These are phyloP conservation scores for Hypomesus transpacificus DNA, from an alignment of 2,113 vertebrate genomes.

Conservation along the genomic window DNA sequence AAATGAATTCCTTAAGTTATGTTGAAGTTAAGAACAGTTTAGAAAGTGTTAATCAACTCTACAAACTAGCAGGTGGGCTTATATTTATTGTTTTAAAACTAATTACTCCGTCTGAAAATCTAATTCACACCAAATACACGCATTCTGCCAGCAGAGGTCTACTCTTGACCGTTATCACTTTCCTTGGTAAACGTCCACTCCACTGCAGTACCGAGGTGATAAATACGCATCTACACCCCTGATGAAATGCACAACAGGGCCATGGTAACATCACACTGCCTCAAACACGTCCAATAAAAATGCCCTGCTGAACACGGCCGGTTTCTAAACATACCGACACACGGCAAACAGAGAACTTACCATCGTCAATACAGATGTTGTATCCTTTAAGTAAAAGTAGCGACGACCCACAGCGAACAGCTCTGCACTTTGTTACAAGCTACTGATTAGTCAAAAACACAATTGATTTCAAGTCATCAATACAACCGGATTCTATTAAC, in stretches of 20 bases:
- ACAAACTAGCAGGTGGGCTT: no score
- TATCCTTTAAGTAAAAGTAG: not conserved
- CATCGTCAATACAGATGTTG: conserved; percentile 23
- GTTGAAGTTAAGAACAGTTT: no score
- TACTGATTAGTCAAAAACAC: not conserved
- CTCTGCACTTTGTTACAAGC: not conserved
- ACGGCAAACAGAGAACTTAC: conserved; percentile 42
- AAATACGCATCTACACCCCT: conserved; percentile 25
- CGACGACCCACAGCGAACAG: not conserved
- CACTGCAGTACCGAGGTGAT: conserved; percentile 52
- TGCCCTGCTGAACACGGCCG: not conserved
- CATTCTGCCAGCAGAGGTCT: not conserved
- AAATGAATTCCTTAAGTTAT: no score
- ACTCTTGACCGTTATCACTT: not conserved
- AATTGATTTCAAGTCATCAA: no score
- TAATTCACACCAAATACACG: no score
- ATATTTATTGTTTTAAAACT: no score
- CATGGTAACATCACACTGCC: not conserved
- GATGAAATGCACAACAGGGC: conserved; percentile 1
- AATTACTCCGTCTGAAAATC: no score
- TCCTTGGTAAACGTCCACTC: conserved; percentile 18
- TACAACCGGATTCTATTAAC: no score
- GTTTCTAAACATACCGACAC: not conserved
- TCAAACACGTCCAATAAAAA: not conserved
- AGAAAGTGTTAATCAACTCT: no score